These are phyloP conservation scores for Beroe ovata DNA, from an alignment of 37 sponge, comb jelly and placozoan species.

Conservation along the genomic window DNA sequence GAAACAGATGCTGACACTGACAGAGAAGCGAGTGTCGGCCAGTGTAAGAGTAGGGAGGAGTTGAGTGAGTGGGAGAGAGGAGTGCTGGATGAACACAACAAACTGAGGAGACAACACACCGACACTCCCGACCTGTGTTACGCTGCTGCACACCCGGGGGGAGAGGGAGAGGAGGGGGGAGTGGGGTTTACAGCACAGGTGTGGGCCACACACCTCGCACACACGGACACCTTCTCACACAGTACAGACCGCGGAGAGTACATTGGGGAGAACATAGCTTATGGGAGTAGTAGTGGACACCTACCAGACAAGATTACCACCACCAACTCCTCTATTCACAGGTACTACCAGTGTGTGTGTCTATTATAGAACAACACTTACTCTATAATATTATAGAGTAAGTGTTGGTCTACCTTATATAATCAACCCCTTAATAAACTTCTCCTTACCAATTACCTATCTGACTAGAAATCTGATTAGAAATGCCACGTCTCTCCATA, in stretches of 20 bases:
- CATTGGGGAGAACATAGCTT: constrained; percentile 50
- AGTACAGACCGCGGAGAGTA: constrained; percentile 22
- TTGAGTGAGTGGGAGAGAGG: background rate
- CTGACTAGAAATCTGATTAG: background rate
- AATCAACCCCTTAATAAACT: background rate
- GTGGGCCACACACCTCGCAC: constrained; percentile 17
- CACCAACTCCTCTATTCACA: background rate
- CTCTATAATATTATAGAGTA: no score
- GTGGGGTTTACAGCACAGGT: background rate
- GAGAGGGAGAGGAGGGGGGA: no score
- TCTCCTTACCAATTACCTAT: background rate
- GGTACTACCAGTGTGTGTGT: no score
- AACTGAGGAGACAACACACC: constrained; percentile 6
- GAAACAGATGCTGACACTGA: background rate
- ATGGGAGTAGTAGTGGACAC: background rate
- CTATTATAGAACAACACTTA: no score
- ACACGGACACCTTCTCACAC: background rate
- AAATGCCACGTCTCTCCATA: background rate
- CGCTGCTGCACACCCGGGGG: no score
- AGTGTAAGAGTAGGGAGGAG: background rate
- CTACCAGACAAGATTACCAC: background rate
- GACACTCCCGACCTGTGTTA: constrained; percentile 27
- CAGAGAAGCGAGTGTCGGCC: background rate
- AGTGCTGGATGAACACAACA: constrained; percentile 34
- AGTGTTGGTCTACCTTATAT: background rate